Base-by-base conservation (phyloP, 1,140 invertebrate genomes). In the Psix sp. region DNA sequence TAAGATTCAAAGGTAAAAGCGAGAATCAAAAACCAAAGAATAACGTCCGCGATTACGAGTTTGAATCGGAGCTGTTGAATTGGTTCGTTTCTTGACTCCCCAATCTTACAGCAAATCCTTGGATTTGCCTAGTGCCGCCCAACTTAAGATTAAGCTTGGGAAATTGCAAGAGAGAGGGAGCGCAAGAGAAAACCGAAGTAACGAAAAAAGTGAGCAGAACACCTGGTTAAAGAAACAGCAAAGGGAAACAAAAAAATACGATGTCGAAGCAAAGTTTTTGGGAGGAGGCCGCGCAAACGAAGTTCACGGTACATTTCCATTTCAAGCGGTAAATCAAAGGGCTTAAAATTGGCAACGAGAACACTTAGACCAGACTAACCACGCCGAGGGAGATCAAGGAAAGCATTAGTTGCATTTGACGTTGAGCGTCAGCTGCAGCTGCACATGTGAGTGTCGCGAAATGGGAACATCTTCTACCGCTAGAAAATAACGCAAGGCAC, bases 321-420 rank as follows among this genome's bases (percentile, higher is more conserved):
- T 77, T 67, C 45, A 31, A 74, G 63, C 62, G 62, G 60, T 77
- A 72, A 77, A 77, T 74, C 76, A 77, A 77, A 77, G 71, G 67
- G 51, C 57, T 77, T 74, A 68, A 77, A 77, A 74, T 74, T 77
- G 70, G 70, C 70, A 74, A 74, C 57, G 52, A 39, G 59, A 73
- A 68, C 62, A 76, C 63, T 68, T 65, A 62, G 63, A n/a, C n/a
- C n/a, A n/a, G n/a, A 51, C 66, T 57, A 63, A 56, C 36, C 42
- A 36, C 68, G 51, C 42, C 57, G 26, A 62, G 57, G 70, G 62
- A 82, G 81, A 84, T 83, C 80, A 83, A 84, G 81, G 74, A 77
- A 77, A 75, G 77, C 82, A 82, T 82, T 84, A 82, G 80, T 82
- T 80, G 82, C 80, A 74, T 85, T 83, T 85, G 82, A 85, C 82